Base-by-base conservation (phyloP, 2,888 invertebrate genomes). In the Tenthredo notha region DNA sequence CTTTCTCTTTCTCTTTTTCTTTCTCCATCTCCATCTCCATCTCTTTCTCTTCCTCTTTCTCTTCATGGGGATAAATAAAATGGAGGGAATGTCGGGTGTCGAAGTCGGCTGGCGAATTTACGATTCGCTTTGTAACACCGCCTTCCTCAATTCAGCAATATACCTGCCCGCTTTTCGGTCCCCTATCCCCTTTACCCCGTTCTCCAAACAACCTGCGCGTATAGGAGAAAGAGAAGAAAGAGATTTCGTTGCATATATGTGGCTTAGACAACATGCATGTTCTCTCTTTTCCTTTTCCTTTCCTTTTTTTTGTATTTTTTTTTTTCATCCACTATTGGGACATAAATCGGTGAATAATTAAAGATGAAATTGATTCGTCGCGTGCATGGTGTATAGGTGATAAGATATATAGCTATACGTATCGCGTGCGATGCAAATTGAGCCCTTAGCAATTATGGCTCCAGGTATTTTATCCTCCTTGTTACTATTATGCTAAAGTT, bases 121-220 rank as follows among this genome's bases (percentile, higher is more conserved):
- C 93, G 93, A 92, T 91, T 88, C 91, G 92, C 93, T 93, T 93
- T 93, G 93, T 93, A 92, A 92, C 90, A 91, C 93, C 93, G 93
- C 93, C 93, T 92, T 92, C 92, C 92, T 92, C 93, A 92, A 92
- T 93, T 92, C 92, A 92, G 90, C 92, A 91, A 92, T 93, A 92
- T 91, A 92, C 87, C 87, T 87, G 87, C 88, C 84, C 83, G 65
- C 54, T 86, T 88, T 88, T 83, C 85, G 85, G 74, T 77, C 85
- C 85, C 84, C 85, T 77, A 86, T 86, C 85, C 83, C 86, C 84
- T 86, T 86, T 65, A 3, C 47, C 74, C 74, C 74, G 78, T 86
- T 86, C 75, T 43, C 43, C 75, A 47, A 37, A 72, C 72, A 72
- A 72, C 72, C 72, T 10, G 37, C 21, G 9, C 10, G 21, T 21